Base-by-base conservation (phyloP, 2,888 invertebrate species). In the Stenolophus ochropezus region DNA sequence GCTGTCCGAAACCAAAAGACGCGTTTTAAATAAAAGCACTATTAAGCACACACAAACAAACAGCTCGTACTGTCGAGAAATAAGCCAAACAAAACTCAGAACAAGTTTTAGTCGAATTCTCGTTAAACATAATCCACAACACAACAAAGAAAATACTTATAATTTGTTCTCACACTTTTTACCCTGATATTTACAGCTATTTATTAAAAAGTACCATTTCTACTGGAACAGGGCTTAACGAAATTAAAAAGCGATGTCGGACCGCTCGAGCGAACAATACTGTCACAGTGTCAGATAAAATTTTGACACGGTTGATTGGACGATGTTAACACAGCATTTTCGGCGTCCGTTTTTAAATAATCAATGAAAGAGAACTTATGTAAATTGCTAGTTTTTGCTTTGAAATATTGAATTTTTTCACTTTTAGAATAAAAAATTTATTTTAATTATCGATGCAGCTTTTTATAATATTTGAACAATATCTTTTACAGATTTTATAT, bases 231-330 rank as follows among this genome's bases (percentile, higher is more conserved):
- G 61, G 58, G 58, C 23, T 69, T 69, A 71, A 51, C 69, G 47
- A 79, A 69, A 79, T 79, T 79, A 79, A 79, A 79, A 79, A 79
- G 79, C 51, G 27, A 79, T 69, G 25, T 25, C 53, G 79, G 23
- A 16, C 20, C 65, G 65, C 78, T 69, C 18, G 47, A 69, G 25
- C 79, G 53, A 27, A 79, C 79, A 71, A 23, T 73, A 73, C 73
- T 33, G 49, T 69, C 65, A 69, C 16, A 18, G 42, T 25, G 47
- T 27, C 61, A 61, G 56, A 65, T 71, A 49, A 79, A 69, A 79
- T 69, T 79, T 71, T 79, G 27, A 79, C 51, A 27, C 51, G 79
- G 47, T 69, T 71, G 27, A 79, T 51, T 71, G 79, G 53, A 53
- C 27, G 49, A 79, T 65, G 61, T 79, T 69, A 79, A 79, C 79